These are phyloP conservation scores for Phocides pigmalion DNA, from an alignment of 1,140 invertebrate genomes.

Conservation along the genomic window DNA sequence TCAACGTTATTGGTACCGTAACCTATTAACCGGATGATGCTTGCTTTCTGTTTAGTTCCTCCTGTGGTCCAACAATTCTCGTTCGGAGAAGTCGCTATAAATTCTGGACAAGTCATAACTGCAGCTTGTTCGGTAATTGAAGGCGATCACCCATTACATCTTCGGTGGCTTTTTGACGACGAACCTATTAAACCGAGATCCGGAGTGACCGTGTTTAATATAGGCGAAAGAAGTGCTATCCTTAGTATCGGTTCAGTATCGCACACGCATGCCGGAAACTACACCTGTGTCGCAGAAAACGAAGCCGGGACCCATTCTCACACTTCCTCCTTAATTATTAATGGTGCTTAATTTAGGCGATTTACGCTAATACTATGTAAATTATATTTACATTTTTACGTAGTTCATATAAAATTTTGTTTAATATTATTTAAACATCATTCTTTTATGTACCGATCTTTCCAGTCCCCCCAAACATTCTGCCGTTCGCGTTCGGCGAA, in stretches of 20 bases:
- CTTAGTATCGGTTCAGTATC: constrained; percentile 87
- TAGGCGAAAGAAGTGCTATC: constrained; percentile 86
- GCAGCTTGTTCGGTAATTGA: constrained; percentile 89
- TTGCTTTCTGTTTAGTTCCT: constrained; percentile 85
- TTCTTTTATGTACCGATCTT: constrained; percentile 30
- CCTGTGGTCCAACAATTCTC: constrained; percentile 90
- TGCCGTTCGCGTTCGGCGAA: constrained; percentile 86
- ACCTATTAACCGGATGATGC: constrained; percentile 57
- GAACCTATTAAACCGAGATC: constrained; percentile 77
- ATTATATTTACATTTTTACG: constrained; percentile 32
- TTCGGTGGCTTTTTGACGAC: constrained; percentile 89
- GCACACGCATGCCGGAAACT: constrained; percentile 86
- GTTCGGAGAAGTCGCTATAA: constrained; percentile 88
- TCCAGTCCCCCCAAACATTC: constrained; percentile 85
- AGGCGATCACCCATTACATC: constrained; percentile 88
- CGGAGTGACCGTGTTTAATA: constrained; percentile 84
- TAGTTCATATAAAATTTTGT: constrained; percentile 45
- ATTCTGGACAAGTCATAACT: constrained; percentile 87
- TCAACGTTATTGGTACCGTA: constrained; percentile 87
- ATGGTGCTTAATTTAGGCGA: constrained; percentile 80
- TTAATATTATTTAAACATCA: constrained; percentile 38
- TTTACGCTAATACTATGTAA: constrained; percentile 32
- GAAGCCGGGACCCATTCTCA: constrained; percentile 84
- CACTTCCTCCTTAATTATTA: constrained; percentile 84
- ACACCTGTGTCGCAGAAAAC: constrained; percentile 88